These are phyloP conservation scores for Protodeltote pygarga DNA, from an alignment of 2,888 invertebrate species.

Conservation along the genomic window DNA sequence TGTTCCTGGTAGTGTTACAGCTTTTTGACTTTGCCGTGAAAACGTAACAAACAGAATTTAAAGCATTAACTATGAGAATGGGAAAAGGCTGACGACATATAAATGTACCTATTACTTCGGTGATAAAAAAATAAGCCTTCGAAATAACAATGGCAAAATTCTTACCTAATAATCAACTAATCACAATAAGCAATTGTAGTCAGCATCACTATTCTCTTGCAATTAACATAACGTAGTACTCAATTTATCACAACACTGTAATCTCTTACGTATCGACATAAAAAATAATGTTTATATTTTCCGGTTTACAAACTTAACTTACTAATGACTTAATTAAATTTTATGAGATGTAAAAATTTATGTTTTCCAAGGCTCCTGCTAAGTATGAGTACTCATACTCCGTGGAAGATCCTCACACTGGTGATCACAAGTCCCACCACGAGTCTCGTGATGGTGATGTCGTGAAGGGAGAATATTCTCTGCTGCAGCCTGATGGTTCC, in stretches of 20 bases:
- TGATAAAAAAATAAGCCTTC: too few species aligned
- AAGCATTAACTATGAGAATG: too few species aligned
- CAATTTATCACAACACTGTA: background rate
- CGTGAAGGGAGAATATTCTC: constrained; percentile 84
- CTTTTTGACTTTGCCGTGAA: too few species aligned
- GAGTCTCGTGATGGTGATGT: constrained; percentile 81
- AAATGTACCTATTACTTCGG: too few species aligned
- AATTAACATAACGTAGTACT: constrained; percentile 1
- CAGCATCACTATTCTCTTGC: background rate
- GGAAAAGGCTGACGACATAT: too few species aligned
- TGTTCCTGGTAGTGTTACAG: too few species aligned
- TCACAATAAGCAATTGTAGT: constrained; percentile 8
- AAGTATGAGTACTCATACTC: constrained; percentile 87
- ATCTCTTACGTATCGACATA: background rate
- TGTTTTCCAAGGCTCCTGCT: constrained; percentile 81
- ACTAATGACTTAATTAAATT: background rate
- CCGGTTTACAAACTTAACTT: background rate
- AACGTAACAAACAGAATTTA: too few species aligned
- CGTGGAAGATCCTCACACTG: constrained; percentile 86
- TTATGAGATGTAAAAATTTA: background rate
- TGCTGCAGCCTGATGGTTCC: constrained; percentile 86
- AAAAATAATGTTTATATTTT: background rate
- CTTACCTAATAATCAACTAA: background rate
- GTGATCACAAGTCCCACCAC: constrained; percentile 84
- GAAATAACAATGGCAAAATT: too few species aligned